These are phyloP conservation scores for Brachyalestes nurse DNA, from an alignment of 2,797 vertebrate species.

Conservation along the genomic window DNA sequence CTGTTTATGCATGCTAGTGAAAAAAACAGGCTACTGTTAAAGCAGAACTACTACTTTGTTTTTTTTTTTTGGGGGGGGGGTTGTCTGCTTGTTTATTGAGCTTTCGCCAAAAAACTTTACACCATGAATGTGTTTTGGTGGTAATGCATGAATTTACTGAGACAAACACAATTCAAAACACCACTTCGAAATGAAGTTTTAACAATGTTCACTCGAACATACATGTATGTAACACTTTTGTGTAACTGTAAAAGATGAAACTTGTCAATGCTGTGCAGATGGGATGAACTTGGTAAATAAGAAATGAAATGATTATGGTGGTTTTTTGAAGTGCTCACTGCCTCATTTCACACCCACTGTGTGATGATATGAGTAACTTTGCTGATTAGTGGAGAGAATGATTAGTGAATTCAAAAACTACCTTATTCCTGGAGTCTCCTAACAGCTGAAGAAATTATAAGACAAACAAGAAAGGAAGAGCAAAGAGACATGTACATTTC, in stretches of 20 bases:
- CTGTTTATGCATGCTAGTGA: slow-evolving; percentile 42
- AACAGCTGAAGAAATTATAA: slow-evolving; percentile 91
- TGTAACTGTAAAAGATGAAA: slow-evolving; percentile 3
- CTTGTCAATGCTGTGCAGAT: neutral
- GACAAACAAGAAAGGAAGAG: slow-evolving; percentile 86
- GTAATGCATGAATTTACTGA: slow-evolving; percentile 19
- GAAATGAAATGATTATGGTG: slow-evolving; percentile 11
- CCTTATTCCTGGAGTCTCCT: slow-evolving; percentile 99
- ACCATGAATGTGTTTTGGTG: slow-evolving; percentile 6
- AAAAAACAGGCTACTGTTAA: neutral
- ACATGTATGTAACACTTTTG: slow-evolving; percentile 2
- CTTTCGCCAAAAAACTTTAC: neutral
- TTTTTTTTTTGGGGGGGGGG: no score
- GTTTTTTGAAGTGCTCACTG: slow-evolving; percentile 1
- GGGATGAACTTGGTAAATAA: neutral
- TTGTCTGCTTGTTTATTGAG: no score
- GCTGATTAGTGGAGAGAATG: slow-evolving; percentile 68
- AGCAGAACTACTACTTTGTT: neutral
- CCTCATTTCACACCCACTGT: slow-evolving; percentile 7
- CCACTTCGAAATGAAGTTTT: neutral
- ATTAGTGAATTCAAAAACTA: slow-evolving; percentile 82
- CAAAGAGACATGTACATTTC: slow-evolving; percentile 85
- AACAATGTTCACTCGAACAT: neutral
- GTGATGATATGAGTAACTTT: slow-evolving; percentile 48
- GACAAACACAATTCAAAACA: slow-evolving; percentile 21